Conservation (phyloP, 2,113 vertebrate genomes). For the Sebastes schlegelii region DNA sequence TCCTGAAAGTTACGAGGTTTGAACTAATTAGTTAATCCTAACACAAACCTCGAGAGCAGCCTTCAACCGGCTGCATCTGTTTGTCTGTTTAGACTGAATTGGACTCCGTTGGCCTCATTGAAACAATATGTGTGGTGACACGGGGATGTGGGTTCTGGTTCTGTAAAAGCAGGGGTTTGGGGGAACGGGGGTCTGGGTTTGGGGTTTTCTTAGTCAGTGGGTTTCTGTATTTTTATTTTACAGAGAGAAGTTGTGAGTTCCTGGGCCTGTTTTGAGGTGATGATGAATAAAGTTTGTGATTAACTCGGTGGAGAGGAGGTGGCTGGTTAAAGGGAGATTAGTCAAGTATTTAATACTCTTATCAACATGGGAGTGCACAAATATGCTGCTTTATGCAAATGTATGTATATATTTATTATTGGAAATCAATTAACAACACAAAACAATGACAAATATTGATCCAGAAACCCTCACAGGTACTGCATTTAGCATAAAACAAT, state of each 20-base stretch:
- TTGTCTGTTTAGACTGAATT: conserved; percentile 27
- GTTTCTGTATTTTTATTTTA: neutral
- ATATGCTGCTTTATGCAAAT: no score
- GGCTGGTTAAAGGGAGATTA: no score
- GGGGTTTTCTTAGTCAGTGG: conserved; percentile 4
- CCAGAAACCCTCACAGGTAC: no score
- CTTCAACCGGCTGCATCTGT: conserved; percentile 41
- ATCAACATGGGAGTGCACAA: no score
- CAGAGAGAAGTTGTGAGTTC: neutral
- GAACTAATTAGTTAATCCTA: neutral
- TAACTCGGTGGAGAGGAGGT: no score
- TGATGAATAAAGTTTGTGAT: conserved; percentile 5
- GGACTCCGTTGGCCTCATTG: conserved; percentile 37
- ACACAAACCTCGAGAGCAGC: conserved; percentile 13
- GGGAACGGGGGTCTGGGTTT: conserved; percentile 30
- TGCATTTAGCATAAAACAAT: no score
- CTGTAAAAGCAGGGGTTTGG: conserved; percentile 24
- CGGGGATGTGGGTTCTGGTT: conserved; percentile 48
- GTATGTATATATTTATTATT: no score
- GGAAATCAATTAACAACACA: no score
- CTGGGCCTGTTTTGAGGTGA: conserved; percentile 8
- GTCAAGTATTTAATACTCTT: no score
- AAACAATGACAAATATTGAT: no score
- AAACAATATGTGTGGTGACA: conserved; percentile 49
- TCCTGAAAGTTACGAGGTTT: conserved; percentile 7